These are phyloP conservation scores for Cyprinodon diabolis DNA, from an alignment of 2,797 vertebrate genomes.

Conservation along the genomic window DNA sequence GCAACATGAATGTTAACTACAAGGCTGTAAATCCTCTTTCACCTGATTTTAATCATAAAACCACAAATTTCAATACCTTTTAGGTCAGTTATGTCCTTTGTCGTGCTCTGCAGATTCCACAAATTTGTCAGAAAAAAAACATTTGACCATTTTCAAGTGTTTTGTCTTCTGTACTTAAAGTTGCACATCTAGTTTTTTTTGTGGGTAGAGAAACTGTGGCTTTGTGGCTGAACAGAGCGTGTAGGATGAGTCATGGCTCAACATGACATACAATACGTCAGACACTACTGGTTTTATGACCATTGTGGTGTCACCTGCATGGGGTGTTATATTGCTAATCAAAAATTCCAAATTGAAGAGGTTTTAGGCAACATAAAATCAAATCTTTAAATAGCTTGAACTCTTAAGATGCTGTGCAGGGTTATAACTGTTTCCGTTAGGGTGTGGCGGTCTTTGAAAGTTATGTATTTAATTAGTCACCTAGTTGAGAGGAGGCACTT, in stretches of 20 bases:
- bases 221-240: slow-evolving; percentile 32
- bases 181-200: slow-evolving; percentile 69
- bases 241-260: slow-evolving; percentile 51
- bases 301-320: not conserved
- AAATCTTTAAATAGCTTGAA: not conserved
- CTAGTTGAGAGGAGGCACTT: slow-evolving; percentile 40
- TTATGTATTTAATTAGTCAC: slow-evolving; percentile 39
- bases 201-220: slow-evolving; percentile 36
- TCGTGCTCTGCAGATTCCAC: not conserved
- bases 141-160: slow-evolving; percentile 31
- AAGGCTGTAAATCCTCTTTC: slow-evolving; percentile 27
- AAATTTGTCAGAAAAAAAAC: slow-evolving; percentile 25
- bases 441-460: slow-evolving; percentile 64
- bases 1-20: slow-evolving; percentile 31
- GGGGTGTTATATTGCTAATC: not conserved
- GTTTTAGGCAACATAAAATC: not conserved
- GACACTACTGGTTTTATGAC: slow-evolving; percentile 29
- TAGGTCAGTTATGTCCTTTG: not conserved
- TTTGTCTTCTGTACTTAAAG: slow-evolving; percentile 54
- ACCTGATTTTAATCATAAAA: slow-evolving; percentile 11
- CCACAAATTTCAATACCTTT: slow-evolving; percentile 4
- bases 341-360: not conserved
- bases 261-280: slow-evolving; percentile 29
- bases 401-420: not conserved
- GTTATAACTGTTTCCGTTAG: slow-evolving; percentile 26